Conservation (phyloP, 2,888 invertebrate genomes). For the Dione juno region DNA sequence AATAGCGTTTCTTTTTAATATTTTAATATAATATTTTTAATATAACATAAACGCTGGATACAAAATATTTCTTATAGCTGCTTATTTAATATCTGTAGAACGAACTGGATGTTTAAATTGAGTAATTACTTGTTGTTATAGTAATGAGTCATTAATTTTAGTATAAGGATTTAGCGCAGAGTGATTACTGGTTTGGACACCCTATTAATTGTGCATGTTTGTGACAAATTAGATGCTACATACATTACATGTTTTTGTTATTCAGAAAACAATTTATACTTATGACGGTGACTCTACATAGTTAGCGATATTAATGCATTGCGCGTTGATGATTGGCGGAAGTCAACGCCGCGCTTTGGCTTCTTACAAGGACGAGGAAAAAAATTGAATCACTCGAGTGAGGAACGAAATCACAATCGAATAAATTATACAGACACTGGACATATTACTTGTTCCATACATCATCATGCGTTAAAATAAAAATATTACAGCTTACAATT, state of each 20-base stretch:
- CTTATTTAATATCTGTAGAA: not conserved
- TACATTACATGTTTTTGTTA: not conserved
- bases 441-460: not conserved
- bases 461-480: not conserved
- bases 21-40: not conserved
- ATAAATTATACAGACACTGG: too few relatives aligned
- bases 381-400: too few relatives aligned
- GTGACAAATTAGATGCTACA: constrained; percentile 58
- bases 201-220: constrained; percentile 59
- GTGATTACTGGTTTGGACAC: constrained; percentile 54
- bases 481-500: not conserved
- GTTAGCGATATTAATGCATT: too few relatives aligned
- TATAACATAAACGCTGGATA: not conserved
- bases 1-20: too few relatives aligned
- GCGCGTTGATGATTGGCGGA: too few relatives aligned
- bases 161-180: constrained; percentile 38
- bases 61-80: not conserved
- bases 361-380: too few relatives aligned
- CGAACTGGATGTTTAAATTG: constrained; percentile 19
- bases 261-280: not conserved
- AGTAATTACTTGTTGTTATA: constrained; percentile 6
- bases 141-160: constrained; percentile 43
- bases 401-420: too few relatives aligned
- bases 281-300: too few relatives aligned
- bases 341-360: too few relatives aligned